phyloP scores from a whole-genome alignment of 2,113 vertebrate genomes.

The Myocastor coypus region DNA sequence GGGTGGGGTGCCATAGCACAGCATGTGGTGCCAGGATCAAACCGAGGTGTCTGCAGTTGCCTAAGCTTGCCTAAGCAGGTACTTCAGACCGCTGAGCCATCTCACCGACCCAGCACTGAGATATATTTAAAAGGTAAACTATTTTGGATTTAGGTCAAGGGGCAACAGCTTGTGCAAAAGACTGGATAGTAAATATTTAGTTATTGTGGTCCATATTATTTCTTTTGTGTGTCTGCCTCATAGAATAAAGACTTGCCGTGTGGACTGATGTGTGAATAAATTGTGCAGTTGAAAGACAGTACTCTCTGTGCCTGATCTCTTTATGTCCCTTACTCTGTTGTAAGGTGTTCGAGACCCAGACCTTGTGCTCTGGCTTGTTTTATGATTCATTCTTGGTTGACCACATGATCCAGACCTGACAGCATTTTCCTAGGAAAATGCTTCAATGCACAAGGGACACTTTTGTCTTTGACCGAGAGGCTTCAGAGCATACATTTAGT shows the following conservation, averaged over 20 bases:
- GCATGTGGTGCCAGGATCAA: too few relatives aligned
- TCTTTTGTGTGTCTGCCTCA: background rate
- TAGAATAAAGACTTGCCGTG: background rate
- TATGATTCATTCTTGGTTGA: background rate
- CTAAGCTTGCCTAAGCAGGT: too few relatives aligned
- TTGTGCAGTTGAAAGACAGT: background rate
- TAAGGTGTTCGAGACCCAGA: background rate
- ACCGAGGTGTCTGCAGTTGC: too few relatives aligned
- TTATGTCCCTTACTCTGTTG: background rate
- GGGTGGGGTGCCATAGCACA: too few relatives aligned
- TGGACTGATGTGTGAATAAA: background rate
- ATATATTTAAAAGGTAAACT: background rate
- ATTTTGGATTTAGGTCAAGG: slow-evolving; percentile 20
- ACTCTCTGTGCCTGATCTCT: background rate
- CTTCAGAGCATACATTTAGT: background rate
- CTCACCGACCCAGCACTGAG: background rate
- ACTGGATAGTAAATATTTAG: background rate
- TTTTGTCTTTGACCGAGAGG: background rate
- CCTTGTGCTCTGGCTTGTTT: background rate
- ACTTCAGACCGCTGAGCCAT: too few relatives aligned
- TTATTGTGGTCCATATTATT: background rate
- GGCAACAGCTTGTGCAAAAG: background rate
- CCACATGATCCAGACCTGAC: background rate
- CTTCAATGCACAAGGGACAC: background rate
- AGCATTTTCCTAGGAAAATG: background rate